These are phyloP conservation scores for Heliconius charithonia DNA, from an alignment of 2,888 invertebrate species.

Conservation along the genomic window DNA sequence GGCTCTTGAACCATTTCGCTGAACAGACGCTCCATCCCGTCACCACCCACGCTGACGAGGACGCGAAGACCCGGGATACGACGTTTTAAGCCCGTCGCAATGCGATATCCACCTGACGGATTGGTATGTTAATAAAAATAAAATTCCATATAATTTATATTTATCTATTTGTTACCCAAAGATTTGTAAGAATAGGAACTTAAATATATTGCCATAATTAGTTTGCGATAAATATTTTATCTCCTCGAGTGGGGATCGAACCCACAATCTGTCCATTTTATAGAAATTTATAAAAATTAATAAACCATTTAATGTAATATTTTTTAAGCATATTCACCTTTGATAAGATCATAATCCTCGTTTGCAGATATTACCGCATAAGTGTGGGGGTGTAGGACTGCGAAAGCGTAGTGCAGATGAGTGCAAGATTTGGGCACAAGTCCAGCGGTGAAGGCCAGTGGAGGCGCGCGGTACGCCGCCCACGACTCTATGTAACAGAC, in stretches of 20 bases:
- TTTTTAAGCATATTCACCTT: conserved; percentile 77
- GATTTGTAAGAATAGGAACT: not conserved
- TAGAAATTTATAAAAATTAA: too few species aligned
- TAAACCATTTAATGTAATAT: not conserved
- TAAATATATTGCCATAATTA: not conserved
- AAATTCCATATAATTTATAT: not conserved
- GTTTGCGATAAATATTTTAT: too few species aligned
- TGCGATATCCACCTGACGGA: conserved; percentile 87
- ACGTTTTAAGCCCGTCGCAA: conserved; percentile 87
- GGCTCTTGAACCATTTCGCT: conserved; percentile 85
- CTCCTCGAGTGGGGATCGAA: too few species aligned
- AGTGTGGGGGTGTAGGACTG: conserved; percentile 87
- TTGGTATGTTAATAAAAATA: not conserved
- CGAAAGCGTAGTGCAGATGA: conserved; percentile 89
- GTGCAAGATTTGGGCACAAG: conserved; percentile 88
- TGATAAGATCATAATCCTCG: conserved; percentile 88
- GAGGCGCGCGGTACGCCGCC: conserved; percentile 87
- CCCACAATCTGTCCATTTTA: too few species aligned
- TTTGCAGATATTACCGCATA: conserved; percentile 86
- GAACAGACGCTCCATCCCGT: conserved; percentile 84
- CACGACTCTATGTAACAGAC: conserved; percentile 89
- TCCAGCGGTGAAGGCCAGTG: conserved; percentile 85
- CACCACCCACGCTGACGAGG: conserved; percentile 89
- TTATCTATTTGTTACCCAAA: not conserved
- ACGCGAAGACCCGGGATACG: conserved; percentile 87